phyloP scores from a whole-genome alignment of 2,113 vertebrate genomes.

The Leiothrix lutea region DNA sequence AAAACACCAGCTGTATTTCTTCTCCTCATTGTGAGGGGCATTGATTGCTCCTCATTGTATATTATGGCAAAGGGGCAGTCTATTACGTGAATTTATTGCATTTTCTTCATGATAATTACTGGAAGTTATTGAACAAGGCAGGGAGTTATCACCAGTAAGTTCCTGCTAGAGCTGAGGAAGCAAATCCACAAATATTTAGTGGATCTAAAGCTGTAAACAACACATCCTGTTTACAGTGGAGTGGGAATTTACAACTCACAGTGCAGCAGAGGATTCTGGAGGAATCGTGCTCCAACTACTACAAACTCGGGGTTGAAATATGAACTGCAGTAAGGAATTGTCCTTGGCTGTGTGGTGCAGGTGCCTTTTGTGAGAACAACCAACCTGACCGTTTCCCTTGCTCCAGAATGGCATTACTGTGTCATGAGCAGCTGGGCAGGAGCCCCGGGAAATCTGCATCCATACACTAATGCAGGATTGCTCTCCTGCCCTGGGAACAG shows the following conservation, averaged over 20 bases:
- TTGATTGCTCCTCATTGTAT: conserved; percentile 79
- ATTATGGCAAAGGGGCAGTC: conserved; percentile 79
- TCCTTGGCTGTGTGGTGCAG: accelerated
- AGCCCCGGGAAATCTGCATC: conserved; percentile 6
- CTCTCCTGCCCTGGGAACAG: neutral
- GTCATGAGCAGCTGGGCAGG: conserved; percentile 3
- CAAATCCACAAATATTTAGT: conserved; percentile 77
- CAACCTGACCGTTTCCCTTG: conserved; percentile 11
- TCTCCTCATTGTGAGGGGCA: conserved; percentile 77
- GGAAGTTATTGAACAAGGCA: conserved; percentile 82
- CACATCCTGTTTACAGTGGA: conserved; percentile 58
- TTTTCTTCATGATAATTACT: conserved; percentile 82
- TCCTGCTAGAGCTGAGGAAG: conserved; percentile 74
- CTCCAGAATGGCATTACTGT: conserved; percentile 10
- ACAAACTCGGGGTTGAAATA: conserved; percentile 36
- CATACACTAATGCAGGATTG: neutral
- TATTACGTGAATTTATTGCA: conserved; percentile 79
- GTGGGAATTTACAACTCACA: conserved; percentile 64
- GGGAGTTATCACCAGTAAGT: conserved; percentile 74
- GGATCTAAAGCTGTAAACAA: conserved; percentile 76
- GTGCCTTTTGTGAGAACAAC: neutral
- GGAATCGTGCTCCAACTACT: neutral
- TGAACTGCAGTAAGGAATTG: conserved; percentile 6
- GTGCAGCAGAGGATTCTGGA: conserved; percentile 41
- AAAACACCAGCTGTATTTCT: conserved; percentile 75